These are phyloP conservation scores for Piscicola geometra DNA, from an alignment of 2,888 invertebrate genomes.

Conservation along the genomic window DNA sequence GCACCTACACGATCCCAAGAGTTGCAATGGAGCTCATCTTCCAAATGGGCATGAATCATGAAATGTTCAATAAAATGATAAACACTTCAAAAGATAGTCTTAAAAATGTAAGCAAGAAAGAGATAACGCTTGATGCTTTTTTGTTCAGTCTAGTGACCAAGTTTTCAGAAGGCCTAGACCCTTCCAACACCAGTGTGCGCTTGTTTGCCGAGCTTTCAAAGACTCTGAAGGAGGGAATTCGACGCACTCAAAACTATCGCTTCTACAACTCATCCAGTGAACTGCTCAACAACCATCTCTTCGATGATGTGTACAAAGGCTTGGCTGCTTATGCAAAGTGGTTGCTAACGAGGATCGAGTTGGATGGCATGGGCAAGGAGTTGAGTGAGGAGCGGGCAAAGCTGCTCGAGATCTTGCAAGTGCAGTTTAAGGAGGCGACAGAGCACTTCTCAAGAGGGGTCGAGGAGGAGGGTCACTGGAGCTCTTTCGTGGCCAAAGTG, in stretches of 20 bases:
- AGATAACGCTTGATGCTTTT: neutral
- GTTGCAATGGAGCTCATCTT: conserved; percentile 23
- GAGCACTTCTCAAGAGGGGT: neutral
- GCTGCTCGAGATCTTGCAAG: neutral
- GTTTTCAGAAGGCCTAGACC: conserved; percentile 7
- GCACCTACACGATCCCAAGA: conserved; percentile 1
- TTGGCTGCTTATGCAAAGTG: conserved; percentile 4
- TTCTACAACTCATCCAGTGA: neutral
- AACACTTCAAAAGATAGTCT: neutral
- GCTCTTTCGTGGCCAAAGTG: neutral
- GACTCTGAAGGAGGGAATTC: neutral
- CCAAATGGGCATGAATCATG: neutral
- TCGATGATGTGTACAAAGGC: neutral
- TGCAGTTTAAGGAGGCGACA: neutral
- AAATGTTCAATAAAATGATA: conserved; percentile 13
- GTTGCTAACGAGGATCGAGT: conserved; percentile 1
- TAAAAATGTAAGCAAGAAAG: neutral
- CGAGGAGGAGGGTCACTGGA: conserved; percentile 13
- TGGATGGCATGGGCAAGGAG: neutral
- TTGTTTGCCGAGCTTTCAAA: conserved; percentile 2
- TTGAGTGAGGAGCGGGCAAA: neutral
- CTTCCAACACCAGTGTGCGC: neutral
- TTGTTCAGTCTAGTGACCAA: conserved; percentile 6
- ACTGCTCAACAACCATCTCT: neutral
- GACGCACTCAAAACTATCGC: neutral